Evolutionary conservation across 2,888 invertebrate genomes (phyloP), one percentile per base, ranked within the genome.

Genomic region (Falcaria lacertinaria): DNA sequence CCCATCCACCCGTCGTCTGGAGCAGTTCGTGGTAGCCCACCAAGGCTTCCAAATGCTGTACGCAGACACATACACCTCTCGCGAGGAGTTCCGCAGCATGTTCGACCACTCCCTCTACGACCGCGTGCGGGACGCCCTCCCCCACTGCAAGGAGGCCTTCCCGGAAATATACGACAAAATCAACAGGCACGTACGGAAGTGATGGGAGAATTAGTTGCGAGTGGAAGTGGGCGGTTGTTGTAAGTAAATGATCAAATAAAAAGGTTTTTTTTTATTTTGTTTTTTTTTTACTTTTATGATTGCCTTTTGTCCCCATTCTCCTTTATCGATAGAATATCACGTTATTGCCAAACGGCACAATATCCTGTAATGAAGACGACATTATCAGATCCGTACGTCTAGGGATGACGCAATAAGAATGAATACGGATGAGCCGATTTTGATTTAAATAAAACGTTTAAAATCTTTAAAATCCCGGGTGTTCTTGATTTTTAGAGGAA

Each of bases 21-120:
- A 96, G 70, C 87, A 86, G 49, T 95, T 93, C 77, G 95, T 96
- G n/a, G 77, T 90, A 8, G 77, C 91, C 36, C 90, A 91, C 48
- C 80, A 91, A 16, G 95, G 94, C 7, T 95, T 94, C 77, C 95
- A 96, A 81, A 96, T 96, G 96, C 79, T 96, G 28, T 96, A 96
- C 72, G 95, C 95, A 0, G 96, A 96, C 67, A 94, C 94, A 0
- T 95, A 93, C 78, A 92, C 94, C 57, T 93, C 93, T 0, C 72
- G 81, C 15, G 92, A 93, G 6, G 96, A 96, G 77, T 96, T 96
- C 75, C 79, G 94, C 5, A 65, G 82, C 39, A 96, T 96, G 96
- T 96, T 96, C 74, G 94, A 96, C 73, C 95, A 95, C 73, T 81
- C 83, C 0, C 80, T 96, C 8, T 96, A 96, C 60, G 94, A 95